A percentile compares a stretch with the other conserved stretches of the same genome.
These are phyloP conservation scores for Orthosia cruda DNA, from an alignment of 2,888 invertebrate species.

Conservation along the genomic window DNA sequence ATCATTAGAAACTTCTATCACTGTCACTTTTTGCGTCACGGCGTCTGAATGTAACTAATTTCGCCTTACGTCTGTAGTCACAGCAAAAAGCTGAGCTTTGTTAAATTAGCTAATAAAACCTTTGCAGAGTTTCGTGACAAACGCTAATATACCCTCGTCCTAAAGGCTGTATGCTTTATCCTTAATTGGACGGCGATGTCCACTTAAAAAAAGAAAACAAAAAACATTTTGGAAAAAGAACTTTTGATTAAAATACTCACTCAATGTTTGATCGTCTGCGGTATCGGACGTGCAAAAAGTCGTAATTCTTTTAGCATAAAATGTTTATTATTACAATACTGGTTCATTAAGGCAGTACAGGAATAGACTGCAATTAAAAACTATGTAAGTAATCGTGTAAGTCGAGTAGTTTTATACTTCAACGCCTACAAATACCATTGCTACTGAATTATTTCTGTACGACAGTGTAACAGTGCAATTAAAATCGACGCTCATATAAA, in stretches of 20 bases:
- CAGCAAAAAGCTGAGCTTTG: slow-evolving; percentile 64
- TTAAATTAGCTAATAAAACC: slow-evolving; percentile 75
- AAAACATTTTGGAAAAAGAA: slow-evolving; percentile 19
- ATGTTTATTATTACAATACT: slow-evolving; percentile 35
- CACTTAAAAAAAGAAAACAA: slow-evolving; percentile 62
- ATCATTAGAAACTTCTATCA: slow-evolving; percentile 26
- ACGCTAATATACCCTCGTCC: slow-evolving; percentile 75
- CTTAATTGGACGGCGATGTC: slow-evolving; percentile 80
- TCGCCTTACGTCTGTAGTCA: slow-evolving; percentile 59
- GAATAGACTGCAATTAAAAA: slow-evolving; percentile 52
- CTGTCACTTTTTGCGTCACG: slow-evolving; percentile 21
- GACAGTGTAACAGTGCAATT: slow-evolving; percentile 42
- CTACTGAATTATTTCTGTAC: slow-evolving; percentile 26
- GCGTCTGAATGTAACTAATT: slow-evolving; percentile 48
- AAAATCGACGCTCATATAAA: slow-evolving; percentile 47
- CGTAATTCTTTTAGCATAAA: slow-evolving; percentile 28
- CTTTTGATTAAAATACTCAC: slow-evolving; percentile 46
- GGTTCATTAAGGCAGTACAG: slow-evolving; percentile 29
- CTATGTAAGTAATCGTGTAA: slow-evolving; percentile 36
- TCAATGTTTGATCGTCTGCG: slow-evolving; percentile 25
- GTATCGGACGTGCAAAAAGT: slow-evolving; percentile 20
- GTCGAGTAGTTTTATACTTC: slow-evolving; percentile 17
- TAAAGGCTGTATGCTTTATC: slow-evolving; percentile 76
- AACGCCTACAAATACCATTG: slow-evolving; percentile 23
- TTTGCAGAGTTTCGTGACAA: slow-evolving; percentile 74